Conservation (phyloP, 64 coral and sea anemone genomes). For the Pachyseris speciosa region DNA sequence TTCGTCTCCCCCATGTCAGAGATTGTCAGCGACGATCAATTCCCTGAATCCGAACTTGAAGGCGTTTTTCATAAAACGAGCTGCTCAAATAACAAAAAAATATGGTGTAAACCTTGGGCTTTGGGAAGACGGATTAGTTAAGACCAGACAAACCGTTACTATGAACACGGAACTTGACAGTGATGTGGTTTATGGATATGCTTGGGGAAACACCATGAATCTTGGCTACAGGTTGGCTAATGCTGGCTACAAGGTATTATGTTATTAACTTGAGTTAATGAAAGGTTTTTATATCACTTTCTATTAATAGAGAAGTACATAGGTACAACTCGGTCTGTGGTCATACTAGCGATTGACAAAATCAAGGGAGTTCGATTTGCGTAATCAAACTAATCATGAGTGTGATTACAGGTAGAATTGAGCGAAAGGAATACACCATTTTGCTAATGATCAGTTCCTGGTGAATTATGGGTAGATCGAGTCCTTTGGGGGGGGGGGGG, state of each 20-base stretch:
- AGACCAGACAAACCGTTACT: conserved; percentile 17
- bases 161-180: conserved; percentile 15
- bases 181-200: conserved; percentile 72
- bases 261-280: too few relatives aligned
- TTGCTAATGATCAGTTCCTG: too few relatives aligned
- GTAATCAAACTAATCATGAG: too few relatives aligned
- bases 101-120: conserved; percentile 62
- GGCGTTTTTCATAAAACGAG: conserved; percentile 81
- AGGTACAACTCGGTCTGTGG: too few relatives aligned
- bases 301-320: too few relatives aligned
- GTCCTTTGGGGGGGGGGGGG: too few relatives aligned
- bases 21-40: conserved; percentile 23
- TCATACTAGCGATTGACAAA: too few relatives aligned
- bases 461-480: too few relatives aligned
- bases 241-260: conserved; percentile 83
- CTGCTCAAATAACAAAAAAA: conserved; percentile 63
- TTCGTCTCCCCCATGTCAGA: conserved; percentile 60
- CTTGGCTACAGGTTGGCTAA: conserved; percentile 87
- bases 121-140: conserved; percentile 86
- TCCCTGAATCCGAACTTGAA: conserved; percentile 44
- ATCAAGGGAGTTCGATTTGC: too few relatives aligned
- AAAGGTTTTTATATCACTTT: too few relatives aligned
- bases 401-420: too few relatives aligned
- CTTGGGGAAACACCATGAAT: conserved; percentile 87
- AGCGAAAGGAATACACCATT: too few relatives aligned